Evolutionary conservation across 2,113 vertebrate genomes (phyloP).

Genomic region (Eurypyga helias): DNA sequence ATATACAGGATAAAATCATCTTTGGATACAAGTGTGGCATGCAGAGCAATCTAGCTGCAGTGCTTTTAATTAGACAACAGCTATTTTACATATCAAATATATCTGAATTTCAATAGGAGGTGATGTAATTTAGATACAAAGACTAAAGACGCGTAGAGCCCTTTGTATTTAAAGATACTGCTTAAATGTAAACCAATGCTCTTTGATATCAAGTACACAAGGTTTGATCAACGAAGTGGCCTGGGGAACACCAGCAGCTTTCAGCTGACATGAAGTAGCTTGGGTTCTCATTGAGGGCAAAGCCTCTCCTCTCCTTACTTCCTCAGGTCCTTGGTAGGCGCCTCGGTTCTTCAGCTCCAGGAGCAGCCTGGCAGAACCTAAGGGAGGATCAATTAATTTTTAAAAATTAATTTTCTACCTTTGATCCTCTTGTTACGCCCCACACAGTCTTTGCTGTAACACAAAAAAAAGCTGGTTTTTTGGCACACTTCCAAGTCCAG

Average conservation of each 20-base stretch:
- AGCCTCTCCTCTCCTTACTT: neutral
- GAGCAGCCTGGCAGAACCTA: neutral
- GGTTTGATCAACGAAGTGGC: neutral
- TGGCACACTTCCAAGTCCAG: neutral
- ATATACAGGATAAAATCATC: neutral
- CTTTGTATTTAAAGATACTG: neutral
- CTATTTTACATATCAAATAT: conserved; percentile 39
- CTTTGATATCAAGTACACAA: conserved; percentile 8
- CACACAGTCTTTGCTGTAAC: neutral
- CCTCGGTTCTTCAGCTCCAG: accelerated
- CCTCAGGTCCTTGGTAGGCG: neutral
- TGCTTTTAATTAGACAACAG: conserved; percentile 45
- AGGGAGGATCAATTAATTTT: neutral
- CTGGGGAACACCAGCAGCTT: neutral
- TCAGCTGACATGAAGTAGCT: neutral
- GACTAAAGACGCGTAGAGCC: neutral
- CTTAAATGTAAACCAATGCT: neutral
- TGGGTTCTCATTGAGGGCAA: neutral
- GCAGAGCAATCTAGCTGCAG: neutral
- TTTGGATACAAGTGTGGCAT: neutral
- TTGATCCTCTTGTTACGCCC: neutral
- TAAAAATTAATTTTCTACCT: neutral
- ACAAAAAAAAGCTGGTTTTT: neutral
- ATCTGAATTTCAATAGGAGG: conserved; percentile 32
- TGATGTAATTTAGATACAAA: conserved; percentile 14